Evolutionary conservation across 2,797 vertebrate genomes (phyloP).

Genomic region (Chelonia mydas): DNA sequence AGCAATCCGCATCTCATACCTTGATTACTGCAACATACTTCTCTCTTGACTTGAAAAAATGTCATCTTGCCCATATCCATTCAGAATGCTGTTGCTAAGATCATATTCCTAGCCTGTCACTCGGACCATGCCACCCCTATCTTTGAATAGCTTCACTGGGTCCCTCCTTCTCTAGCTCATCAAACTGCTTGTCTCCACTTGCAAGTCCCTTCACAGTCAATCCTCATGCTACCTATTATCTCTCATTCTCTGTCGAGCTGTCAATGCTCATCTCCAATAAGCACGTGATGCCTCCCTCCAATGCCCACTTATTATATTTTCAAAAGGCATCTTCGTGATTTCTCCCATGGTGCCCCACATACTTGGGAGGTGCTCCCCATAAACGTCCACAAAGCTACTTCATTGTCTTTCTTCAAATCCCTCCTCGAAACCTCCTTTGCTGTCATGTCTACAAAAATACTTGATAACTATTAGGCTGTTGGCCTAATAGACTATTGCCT

Average conservation of each 20-base stretch:
- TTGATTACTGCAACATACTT: neutral
- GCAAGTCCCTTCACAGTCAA: neutral
- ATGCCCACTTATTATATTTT: no score
- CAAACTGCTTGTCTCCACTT: neutral
- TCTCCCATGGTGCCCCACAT: no score
- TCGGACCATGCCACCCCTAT: neutral
- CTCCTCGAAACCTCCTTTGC: no score
- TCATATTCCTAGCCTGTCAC: neutral
- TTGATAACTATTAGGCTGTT: no score
- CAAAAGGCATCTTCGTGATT: no score
- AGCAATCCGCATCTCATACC: neutral
- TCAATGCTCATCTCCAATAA: neutral
- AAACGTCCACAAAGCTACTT: no score
- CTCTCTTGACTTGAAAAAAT: neutral
- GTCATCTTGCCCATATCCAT: neutral
- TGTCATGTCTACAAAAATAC: no score
- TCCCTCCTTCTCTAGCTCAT: neutral
- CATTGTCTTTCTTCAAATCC: no score
- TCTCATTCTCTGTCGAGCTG: neutral
- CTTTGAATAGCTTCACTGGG: neutral
- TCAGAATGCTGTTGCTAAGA: neutral
- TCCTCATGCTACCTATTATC: neutral
- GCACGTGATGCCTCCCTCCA: no score
- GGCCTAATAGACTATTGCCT: no score
- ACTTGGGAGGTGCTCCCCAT: no score